A percentile compares a stretch with the other conserved stretches of the same genome.
Evolutionary conservation across 2,113 vertebrate genomes (phyloP).

Genomic region (Tautogolabrus adspersus): DNA sequence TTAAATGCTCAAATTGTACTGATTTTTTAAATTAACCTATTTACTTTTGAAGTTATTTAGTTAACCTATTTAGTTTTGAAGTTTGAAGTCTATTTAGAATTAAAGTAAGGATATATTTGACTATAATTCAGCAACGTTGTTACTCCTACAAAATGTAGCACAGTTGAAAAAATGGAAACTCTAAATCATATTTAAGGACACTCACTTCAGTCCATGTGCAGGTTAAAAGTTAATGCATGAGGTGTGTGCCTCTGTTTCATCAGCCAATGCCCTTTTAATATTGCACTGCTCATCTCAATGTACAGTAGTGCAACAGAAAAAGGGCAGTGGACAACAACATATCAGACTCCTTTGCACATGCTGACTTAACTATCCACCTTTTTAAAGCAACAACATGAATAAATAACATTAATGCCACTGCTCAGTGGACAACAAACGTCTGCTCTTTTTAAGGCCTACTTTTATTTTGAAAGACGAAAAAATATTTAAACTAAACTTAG

Average conservation of each 20-base stretch:
- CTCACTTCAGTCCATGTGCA: constrained; percentile 63
- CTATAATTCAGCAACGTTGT: neutral
- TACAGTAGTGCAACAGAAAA: constrained; percentile 99
- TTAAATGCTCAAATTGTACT: neutral
- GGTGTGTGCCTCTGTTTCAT: constrained; percentile 84
- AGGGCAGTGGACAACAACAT: constrained; percentile 93
- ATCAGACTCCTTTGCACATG: constrained; percentile 61
- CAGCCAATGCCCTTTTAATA: constrained; percentile 99
- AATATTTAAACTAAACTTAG: too few species aligned
- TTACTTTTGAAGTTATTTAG: neutral
- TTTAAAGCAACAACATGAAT: neutral
- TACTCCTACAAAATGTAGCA: constrained; percentile 1
- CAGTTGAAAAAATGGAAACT: constrained; percentile 5
- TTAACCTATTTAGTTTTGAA: too few species aligned
- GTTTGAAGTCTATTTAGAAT: neutral
- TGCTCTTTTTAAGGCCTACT: neutral
- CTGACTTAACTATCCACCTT: constrained; percentile 38
- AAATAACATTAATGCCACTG: neutral
- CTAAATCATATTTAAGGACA: neutral
- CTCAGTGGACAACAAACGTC: neutral
- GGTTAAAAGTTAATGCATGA: constrained; percentile 78
- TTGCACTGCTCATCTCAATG: constrained; percentile 96
- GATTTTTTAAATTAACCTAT: constrained; percentile 1
- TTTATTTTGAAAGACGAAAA: neutral
- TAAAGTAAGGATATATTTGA: neutral